phyloP scores from a whole-genome alignment of 2,888 invertebrate species.

The Eudemis profundana region DNA sequence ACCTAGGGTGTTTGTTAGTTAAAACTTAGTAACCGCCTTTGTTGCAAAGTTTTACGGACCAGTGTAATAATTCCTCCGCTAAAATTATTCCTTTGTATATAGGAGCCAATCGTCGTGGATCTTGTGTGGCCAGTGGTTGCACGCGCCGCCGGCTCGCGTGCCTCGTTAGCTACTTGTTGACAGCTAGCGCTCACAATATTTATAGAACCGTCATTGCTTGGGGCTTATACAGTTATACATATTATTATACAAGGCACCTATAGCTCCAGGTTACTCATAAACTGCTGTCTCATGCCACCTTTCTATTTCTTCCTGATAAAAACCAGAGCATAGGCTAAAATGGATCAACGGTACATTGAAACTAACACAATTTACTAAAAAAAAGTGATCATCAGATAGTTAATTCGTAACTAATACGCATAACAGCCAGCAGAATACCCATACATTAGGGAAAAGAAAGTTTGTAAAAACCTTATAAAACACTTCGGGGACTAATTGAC shows the following conservation, averaged over 20 bases:
- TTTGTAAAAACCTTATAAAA: no score
- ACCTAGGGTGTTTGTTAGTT: no score
- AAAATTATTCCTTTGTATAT: not conserved
- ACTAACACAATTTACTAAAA: no score
- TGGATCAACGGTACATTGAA: not conserved
- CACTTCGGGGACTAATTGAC: no score
- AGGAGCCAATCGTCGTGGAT: not conserved
- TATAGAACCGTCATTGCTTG: slow-evolving; percentile 29
- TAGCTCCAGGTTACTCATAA: slow-evolving; percentile 1
- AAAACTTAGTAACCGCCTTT: no score
- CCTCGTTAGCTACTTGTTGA: slow-evolving; percentile 48
- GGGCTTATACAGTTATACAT: not conserved
- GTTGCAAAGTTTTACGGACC: no score
- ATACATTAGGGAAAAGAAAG: no score
- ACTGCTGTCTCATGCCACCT: not conserved
- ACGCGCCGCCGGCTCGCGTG: slow-evolving; percentile 43
- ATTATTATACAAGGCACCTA: no score
- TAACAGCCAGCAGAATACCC: no score
- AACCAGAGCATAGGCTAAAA: not conserved
- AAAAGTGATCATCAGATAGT: no score
- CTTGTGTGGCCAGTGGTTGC: slow-evolving; percentile 5
- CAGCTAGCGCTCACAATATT: slow-evolving; percentile 40
- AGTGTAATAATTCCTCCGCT: no score
- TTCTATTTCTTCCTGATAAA: not conserved
- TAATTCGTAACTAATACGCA: no score